These are phyloP conservation scores for Achatina immaculata DNA, from an alignment of 1,140 invertebrate species.

Conservation along the genomic window DNA sequence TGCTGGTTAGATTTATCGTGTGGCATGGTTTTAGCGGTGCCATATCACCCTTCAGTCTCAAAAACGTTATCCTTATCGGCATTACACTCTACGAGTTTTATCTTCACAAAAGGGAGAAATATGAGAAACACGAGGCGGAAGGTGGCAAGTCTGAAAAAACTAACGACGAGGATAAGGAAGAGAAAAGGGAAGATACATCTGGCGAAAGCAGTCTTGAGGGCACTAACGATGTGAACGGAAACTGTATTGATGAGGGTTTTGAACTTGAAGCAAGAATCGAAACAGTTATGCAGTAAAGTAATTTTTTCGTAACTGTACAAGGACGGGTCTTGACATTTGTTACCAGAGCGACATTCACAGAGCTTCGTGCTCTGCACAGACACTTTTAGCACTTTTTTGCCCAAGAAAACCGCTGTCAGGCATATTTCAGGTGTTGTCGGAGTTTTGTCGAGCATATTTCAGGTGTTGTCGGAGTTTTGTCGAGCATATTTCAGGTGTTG, in stretches of 20 bases:
- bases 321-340: too few species aligned
- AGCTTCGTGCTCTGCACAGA: too few species aligned
- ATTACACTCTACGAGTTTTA: slow-evolving; percentile 52
- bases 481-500: too few species aligned
- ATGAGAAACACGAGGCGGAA: background rate
- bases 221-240: background rate
- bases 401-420: too few species aligned
- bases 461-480: too few species aligned
- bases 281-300: background rate
- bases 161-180: background rate
- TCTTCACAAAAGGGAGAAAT: slow-evolving; percentile 43
- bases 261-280: background rate
- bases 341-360: too few species aligned
- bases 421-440: too few species aligned
- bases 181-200: background rate
- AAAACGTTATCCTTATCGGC: slow-evolving; percentile 74
- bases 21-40: slow-evolving; percentile 72
- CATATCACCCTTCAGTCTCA: slow-evolving; percentile 76
- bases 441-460: too few species aligned
- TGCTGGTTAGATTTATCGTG: slow-evolving; percentile 75
- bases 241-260: background rate
- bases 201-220: background rate
- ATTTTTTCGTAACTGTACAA: too few species aligned
- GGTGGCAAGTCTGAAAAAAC: background rate
- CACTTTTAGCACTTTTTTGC: too few species aligned